phyloP scores from a whole-genome alignment of 2,797 vertebrate species.

The Lepilemur ruficaudatus region DNA sequence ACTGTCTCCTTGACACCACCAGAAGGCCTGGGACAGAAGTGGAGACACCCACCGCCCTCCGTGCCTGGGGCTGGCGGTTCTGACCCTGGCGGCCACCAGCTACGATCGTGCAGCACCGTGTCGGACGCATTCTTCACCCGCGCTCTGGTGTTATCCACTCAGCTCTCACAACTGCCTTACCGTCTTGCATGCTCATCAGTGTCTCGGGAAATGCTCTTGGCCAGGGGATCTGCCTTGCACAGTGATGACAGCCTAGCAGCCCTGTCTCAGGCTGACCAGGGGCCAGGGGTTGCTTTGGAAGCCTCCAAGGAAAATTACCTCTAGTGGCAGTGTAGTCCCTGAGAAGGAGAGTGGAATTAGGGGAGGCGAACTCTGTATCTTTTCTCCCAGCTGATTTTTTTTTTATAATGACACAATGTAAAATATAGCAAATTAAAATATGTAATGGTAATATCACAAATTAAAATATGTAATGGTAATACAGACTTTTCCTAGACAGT shows the following conservation, averaged over 20 bases:
- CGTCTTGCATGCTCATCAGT: accelerated
- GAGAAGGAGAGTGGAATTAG: neutral
- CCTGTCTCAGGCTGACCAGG: neutral
- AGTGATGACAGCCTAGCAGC: neutral
- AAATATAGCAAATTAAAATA: too few species aligned
- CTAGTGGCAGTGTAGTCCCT: too few species aligned
- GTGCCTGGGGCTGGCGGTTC: neutral
- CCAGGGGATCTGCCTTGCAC: neutral
- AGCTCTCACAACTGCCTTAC: neutral
- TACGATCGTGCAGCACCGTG: accelerated
- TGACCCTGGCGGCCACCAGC: too few species aligned
- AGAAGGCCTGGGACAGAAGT: neutral
- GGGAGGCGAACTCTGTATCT: neutral
- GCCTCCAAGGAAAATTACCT: neutral
- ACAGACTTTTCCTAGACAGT: neutral
- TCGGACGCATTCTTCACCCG: accelerated
- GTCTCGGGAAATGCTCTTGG: neutral
- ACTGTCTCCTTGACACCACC: neutral
- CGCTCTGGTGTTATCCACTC: accelerated
- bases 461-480: too few species aligned
- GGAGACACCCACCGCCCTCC: accelerated
- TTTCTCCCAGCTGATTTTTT: neutral
- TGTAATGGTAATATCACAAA: too few species aligned
- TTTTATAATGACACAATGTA: neutral
- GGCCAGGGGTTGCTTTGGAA: neutral